Percentiles rank a stretch among this genome's conserved stretches.
Evolutionary conservation across 2,888 invertebrate species (phyloP).

Genomic region (Crepidodera aurea): DNA sequence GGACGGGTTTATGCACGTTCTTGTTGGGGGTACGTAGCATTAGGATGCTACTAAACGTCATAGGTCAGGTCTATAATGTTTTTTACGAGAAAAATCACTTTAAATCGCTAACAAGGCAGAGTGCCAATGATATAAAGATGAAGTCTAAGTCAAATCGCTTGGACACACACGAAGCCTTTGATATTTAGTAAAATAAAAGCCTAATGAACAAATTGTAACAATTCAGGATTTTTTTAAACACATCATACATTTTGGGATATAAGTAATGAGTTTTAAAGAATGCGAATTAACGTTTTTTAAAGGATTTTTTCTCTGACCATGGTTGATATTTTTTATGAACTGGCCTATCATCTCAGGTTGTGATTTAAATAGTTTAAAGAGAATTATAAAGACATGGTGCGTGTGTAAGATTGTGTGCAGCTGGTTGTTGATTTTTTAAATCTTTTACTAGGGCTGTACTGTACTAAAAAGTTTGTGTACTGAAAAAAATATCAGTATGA

Average conservation of each 20-base stretch:
- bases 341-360: constrained; percentile 56
- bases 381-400: constrained; percentile 30
- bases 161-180: too few species aligned
- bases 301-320: background rate
- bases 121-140: too few species aligned
- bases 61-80: constrained; percentile 22
- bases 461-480: constrained; percentile 40
- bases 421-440: constrained; percentile 57
- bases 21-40: constrained; percentile 74
- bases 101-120: background rate
- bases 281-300: background rate
- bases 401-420: constrained; percentile 54
- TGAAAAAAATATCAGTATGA: too few species aligned
- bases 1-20: constrained; percentile 73
- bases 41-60: constrained; percentile 34
- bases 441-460: constrained; percentile 8
- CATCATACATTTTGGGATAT: too few species aligned
- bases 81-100: constrained; percentile 9
- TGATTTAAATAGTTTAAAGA: constrained; percentile 56
- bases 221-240: too few species aligned
- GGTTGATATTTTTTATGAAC: constrained; percentile 25
- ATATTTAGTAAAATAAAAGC: too few species aligned
- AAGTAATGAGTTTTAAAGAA: too few species aligned
- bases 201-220: background rate
- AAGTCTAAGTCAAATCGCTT: too few species aligned